A percentile compares a stretch with the other conserved stretches of the same genome.
Conservation (phyloP, 23 tunicate species). For the Styela clava region DNA sequence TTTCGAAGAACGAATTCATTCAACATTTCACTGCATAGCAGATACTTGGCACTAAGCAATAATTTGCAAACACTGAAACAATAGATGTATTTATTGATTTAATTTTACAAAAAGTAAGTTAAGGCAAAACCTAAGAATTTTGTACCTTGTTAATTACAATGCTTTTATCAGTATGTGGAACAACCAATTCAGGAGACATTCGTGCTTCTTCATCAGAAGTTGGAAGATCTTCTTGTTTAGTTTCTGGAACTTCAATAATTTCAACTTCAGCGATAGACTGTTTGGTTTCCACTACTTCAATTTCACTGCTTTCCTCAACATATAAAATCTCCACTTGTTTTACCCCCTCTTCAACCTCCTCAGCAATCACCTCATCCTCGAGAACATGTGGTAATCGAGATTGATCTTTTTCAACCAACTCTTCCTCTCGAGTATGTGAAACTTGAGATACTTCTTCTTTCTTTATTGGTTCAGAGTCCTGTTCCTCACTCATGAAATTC, state of each 20-base stretch:
- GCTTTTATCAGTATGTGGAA: neutral
- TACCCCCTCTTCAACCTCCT: neutral
- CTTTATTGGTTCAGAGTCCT: no score
- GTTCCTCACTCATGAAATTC: neutral
- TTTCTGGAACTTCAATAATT: neutral
- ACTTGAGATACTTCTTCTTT: neutral
- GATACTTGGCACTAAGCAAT: no score
- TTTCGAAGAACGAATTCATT: no score
- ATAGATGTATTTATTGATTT: no score
- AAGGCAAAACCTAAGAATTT: no score
- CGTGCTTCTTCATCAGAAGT: neutral
- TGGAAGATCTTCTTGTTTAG: neutral
- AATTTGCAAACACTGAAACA: no score
- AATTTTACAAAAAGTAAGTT: no score
- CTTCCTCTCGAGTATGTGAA: neutral
- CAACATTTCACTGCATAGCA: no score
- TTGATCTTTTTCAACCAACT: neutral
- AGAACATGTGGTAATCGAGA: neutral
- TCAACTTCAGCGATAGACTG: neutral
- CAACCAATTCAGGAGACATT: neutral
- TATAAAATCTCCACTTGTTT: neutral
- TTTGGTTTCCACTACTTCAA: neutral
- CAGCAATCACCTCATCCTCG: neutral
- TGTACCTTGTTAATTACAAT: neutral
- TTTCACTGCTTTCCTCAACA: neutral